Evolutionary conservation across 2,888 invertebrate species (phyloP), one percentile per base, ranked within the genome.

Genomic region (Baronia brevicornis): DNA sequence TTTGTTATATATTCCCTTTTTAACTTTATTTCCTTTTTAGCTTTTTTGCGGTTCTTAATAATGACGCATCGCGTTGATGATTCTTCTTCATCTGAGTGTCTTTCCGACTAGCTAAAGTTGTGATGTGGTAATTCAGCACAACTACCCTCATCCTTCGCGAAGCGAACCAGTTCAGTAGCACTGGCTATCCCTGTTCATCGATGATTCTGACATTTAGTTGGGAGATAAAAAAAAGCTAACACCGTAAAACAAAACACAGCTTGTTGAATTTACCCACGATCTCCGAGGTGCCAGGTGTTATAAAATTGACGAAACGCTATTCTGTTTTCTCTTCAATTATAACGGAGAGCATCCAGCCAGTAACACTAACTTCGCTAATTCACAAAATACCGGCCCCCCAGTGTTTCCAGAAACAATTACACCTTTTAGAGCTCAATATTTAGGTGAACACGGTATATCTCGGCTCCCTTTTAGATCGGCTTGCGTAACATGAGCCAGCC

Each of bases 401-500:
- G 35, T 71, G 66, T 77, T 69, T 68, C 53, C 60, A 40, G 48
- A 60, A 67, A 54, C 72, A 73, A 73, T 75, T 75, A 75, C 58
- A 60, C 46, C 59, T 50, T 65, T 77, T 77, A 73, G 73, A 57
- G 43, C 43, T 53, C 50, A 46, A 58, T 57, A 68, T 70, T 56
- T 69, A 50, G 66, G 65, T 60, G 57, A 64, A 49, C 48, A 10
- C 20, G 17, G 19, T 21, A 12, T 17, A 39, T 51, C 48, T 44
- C 49, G 42, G 43, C 43, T 42, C 45, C 41, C 43, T 56, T 59
- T 62, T 52, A 56, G 45, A 40, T 33, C 22, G 17, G 30, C 54
- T 63, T 63, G 52, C 61, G 63, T 44, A 65, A 65, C 49, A 28
- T 36, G 38, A 37, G 32, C 46, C 46, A 36, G 43, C 48, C 51